Conservation (phyloP, 2,113 vertebrate genomes). For the Hipposideros armiger region DNA sequence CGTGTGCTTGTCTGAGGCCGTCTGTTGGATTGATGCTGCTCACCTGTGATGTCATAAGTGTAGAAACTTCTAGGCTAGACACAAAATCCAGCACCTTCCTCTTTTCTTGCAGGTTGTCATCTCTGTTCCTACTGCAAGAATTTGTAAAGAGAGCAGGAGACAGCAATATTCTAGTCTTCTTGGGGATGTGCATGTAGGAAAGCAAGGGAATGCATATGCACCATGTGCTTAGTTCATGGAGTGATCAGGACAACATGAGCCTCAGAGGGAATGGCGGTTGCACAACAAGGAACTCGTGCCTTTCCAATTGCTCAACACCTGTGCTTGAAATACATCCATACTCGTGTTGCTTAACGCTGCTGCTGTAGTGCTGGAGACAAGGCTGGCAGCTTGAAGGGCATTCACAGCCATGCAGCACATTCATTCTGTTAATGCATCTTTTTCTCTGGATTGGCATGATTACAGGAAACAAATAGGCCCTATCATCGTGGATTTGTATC, state of each 20-base stretch:
- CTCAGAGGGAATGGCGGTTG: slow-evolving; percentile 86
- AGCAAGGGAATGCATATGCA: slow-evolving; percentile 78
- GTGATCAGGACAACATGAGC: slow-evolving; percentile 76
- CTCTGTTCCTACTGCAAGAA: background rate
- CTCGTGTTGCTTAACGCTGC: slow-evolving; percentile 81
- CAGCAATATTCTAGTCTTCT: slow-evolving; percentile 46
- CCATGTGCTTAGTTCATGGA: slow-evolving; percentile 68
- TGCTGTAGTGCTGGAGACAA: slow-evolving; percentile 80
- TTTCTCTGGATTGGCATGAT: slow-evolving; percentile 65
- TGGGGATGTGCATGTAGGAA: slow-evolving; percentile 73
- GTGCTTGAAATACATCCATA: slow-evolving; percentile 86
- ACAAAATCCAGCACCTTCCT: background rate
- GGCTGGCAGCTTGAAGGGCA: slow-evolving; percentile 85
- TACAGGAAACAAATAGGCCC: slow-evolving; percentile 77
- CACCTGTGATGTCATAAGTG: background rate
- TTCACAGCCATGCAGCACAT: slow-evolving; percentile 84
- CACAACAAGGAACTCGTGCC: slow-evolving; percentile 85
- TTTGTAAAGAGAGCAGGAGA: slow-evolving; percentile 56
- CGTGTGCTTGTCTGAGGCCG: background rate
- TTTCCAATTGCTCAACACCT: slow-evolving; percentile 87
- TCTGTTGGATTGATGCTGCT: slow-evolving; percentile 40
- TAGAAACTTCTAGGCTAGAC: background rate
- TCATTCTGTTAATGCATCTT: slow-evolving; percentile 79
- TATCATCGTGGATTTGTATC: slow-evolving; percentile 78
- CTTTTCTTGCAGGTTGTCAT: slow-evolving; percentile 17